These are phyloP conservation scores for Cybosia mesomella DNA, from an alignment of 2,888 invertebrate species.

Conservation along the genomic window DNA sequence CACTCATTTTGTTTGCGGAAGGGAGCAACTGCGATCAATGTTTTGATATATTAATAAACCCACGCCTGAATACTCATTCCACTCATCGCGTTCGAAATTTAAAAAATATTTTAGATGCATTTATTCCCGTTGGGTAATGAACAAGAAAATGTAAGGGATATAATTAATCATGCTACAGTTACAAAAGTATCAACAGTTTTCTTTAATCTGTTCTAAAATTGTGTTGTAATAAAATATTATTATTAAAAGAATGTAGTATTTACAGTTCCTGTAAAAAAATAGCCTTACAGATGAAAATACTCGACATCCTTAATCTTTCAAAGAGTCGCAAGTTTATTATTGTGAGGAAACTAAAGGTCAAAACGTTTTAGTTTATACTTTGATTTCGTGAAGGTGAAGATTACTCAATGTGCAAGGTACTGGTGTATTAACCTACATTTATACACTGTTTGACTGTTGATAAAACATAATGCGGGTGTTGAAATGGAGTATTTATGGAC, in stretches of 20 bases:
- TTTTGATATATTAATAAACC: constrained; percentile 3
- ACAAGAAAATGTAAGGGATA: background rate
- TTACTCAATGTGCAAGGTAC: constrained; percentile 61
- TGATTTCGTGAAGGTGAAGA: constrained; percentile 73
- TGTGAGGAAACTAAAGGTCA: constrained; percentile 72
- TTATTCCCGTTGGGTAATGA: background rate
- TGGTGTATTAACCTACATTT: constrained; percentile 64
- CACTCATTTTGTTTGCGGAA: constrained; percentile 70
- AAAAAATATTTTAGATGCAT: background rate
- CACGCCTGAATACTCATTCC: background rate
- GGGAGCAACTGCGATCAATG: constrained; percentile 35
- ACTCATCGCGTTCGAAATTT: background rate
- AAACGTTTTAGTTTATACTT: constrained; percentile 58
- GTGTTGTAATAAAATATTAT: constrained; percentile 33
- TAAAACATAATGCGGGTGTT: constrained; percentile 21
- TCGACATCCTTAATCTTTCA: constrained; percentile 63
- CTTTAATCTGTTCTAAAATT: constrained; percentile 21
- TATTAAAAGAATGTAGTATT: constrained; percentile 25
- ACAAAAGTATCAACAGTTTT: constrained; percentile 10
- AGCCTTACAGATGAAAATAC: constrained; percentile 55
- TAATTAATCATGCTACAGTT: constrained; percentile 13
- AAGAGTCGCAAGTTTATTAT: constrained; percentile 67
- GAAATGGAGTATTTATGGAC: constrained; percentile 1
- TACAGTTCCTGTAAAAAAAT: constrained; percentile 36
- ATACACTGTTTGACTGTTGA: constrained; percentile 26